Evolutionary conservation across 2,797 vertebrate genomes (phyloP), one percentile per base, ranked within the genome.

Genomic region (Passerculus sandwichensis): DNA sequence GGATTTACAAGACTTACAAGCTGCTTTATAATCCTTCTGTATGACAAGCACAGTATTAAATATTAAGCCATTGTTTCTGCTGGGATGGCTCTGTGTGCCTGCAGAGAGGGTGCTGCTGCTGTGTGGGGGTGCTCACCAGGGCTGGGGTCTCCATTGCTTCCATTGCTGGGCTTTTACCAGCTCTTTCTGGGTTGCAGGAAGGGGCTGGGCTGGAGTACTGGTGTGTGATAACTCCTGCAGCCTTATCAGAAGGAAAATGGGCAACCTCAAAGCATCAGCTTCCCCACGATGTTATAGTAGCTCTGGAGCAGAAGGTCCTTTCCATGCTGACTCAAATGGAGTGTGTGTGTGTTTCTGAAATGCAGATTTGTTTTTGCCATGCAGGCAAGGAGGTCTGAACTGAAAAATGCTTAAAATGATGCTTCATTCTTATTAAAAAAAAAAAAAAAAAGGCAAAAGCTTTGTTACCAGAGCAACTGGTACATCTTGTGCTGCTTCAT

Each of bases 381-480:
- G 80, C 60, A 88, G 82, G 40, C 79, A 47, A 59, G 61, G 86
- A 84, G 89, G 54, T 87, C 87, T 89, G 59, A 59, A 69, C 42
- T 77, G 86, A 71, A 90, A 94, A 93, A 80, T 18, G 59, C 59
- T 95, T 96, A 78, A 91, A 54, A 73, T 70, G 48, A 94, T 93
- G 87, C 93, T 83, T 85, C 61, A 76, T 57, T 79, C n/a, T 40
- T 77, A 29, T 36, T 23, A 22, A 69, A 61, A 72, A 38, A 40
- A 44, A 50, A 44, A 50, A 38, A 47, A 34, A 30, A 26, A 21
- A 27, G 2, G 60, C 5, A 90, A 87, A 94, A 85, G 91, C 96
- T 95, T 89, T 96, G 90, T 97, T 97, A 96, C 93, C 89, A 96
- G 84, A 96, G 94, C 95, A 96, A 96, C 96, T 91, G 93, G 96